A percentile compares a stretch with the other conserved stretches of the same genome.
These are phyloP conservation scores for Toxotes lorentzi DNA, from an alignment of 2,797 vertebrate species.

Conservation along the genomic window DNA sequence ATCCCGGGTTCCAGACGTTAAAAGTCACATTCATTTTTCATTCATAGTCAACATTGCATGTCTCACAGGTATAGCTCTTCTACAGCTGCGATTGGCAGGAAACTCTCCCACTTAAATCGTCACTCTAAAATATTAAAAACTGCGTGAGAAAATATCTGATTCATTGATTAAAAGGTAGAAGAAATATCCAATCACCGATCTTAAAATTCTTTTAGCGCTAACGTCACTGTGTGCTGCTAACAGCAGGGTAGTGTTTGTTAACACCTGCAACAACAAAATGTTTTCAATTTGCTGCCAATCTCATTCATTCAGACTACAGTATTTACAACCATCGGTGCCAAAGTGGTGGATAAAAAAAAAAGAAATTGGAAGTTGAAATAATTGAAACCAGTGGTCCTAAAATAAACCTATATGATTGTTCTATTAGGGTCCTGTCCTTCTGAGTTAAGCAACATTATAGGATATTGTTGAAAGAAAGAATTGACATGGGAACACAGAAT, in stretches of 20 bases:
- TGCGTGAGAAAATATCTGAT: neutral
- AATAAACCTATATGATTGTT: neutral
- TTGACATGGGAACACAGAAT: no score
- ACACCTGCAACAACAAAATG: neutral
- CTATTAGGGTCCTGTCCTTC: no score
- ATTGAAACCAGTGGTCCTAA: neutral
- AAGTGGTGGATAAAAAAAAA: neutral
- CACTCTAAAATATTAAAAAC: no score
- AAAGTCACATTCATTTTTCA: neutral
- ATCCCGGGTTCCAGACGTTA: neutral
- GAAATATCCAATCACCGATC: neutral
- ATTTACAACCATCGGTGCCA: neutral
- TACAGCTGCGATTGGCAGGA: no score
- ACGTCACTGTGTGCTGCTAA: neutral
- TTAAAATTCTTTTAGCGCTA: neutral
- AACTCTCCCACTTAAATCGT: no score
- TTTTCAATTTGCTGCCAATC: neutral
- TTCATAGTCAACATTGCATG: neutral
- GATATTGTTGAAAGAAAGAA: no score
- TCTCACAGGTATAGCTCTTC: no score
- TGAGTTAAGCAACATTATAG: no score
- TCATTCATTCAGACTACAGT: neutral
- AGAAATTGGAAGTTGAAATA: no score
- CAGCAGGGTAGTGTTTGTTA: neutral
- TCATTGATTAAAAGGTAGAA: no score